Evolutionary conservation across 2,888 invertebrate species (phyloP), one percentile per base, ranked within the genome.

Genomic region (Mesorhabditis belari): DNA sequence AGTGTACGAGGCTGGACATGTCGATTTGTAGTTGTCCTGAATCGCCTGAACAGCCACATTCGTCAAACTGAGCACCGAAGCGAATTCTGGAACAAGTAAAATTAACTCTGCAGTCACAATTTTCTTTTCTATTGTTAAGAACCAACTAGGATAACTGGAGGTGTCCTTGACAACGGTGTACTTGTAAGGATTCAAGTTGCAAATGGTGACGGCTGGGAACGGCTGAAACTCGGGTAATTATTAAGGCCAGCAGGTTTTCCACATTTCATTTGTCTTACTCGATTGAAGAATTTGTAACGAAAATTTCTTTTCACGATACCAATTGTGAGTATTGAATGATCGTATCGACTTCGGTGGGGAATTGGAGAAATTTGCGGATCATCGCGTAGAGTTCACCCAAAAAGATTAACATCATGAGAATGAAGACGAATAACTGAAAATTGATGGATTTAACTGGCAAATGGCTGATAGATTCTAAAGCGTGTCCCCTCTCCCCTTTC

Each of bases 191-290:
- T 73, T 73, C 60, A 66, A 62, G 55, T 70, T 70, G 64, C 73
- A 73, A 24, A 73, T 63, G n/a, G 73, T 70, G 9, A 73, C 69
- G 5, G 67, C 67, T n/a, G 73, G 73, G 55, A 70, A 73, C 5
- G 54, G 51, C 67, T 69, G 60, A 21, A 54, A 24, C n/a, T n/a
- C n/a, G n/a, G n/a, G n/a, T n/a, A n/a, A n/a, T n/a, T n/a, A n/a
- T n/a, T n/a, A n/a, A n/a, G n/a, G n/a, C n/a, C 44, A n/a, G 44
- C n/a, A 44, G 44, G n/a, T 44, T 44, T 12, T 44, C 44, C 12
- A 17, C 1, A 49, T 28, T 50, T 21, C 3, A 49, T 49, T 12
- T 5, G 4, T 21, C 23, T 21, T 19, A 19, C 5, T 21, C n/a
- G n/a, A n/a, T 35, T 35, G 35, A 35, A 35, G 35, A 35, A 35